Percentiles rank a stretch among this genome's conserved stretches.
Conservation (phyloP, 23 tunicate genomes). For the Trididemnum clinides region DNA sequence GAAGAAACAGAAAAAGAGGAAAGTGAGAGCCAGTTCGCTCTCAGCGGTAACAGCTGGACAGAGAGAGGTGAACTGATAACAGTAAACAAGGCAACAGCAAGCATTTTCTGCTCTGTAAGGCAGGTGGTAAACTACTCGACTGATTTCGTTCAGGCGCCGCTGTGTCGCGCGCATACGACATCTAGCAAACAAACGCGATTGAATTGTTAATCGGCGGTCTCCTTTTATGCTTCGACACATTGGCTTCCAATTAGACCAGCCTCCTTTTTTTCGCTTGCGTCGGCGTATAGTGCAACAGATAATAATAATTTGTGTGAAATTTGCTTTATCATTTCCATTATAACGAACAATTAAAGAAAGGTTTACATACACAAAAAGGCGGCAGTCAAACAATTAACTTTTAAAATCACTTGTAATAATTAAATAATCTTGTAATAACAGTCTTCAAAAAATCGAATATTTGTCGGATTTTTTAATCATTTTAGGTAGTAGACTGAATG, state of each 20-base stretch:
- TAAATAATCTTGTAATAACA: no score
- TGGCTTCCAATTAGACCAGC: not conserved
- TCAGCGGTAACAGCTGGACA: conserved; percentile 57
- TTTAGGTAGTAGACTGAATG: no score
- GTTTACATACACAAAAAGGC: no score
- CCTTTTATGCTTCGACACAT: not conserved
- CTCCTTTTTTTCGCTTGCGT: not conserved
- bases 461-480: no score
- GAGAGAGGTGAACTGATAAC: conserved; percentile 30
- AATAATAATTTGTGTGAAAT: no score
- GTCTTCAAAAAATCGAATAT: no score
- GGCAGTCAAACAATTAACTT: no score
- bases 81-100: conserved; percentile 49
- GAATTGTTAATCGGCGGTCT: conserved; percentile 34
- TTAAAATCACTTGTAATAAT: no score
- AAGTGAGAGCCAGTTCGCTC: not conserved
- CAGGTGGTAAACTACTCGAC: conserved; percentile 55
- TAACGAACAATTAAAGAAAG: no score
- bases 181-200: conserved; percentile 52
- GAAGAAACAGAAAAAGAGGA: conserved; percentile 49
- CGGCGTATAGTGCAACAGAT: conserved; percentile 11
- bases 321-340: no score
- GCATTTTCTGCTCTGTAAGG: conserved; percentile 9
- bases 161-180: conserved; percentile 48
- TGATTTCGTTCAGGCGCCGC: conserved; percentile 47